phyloP scores from a whole-genome alignment of 1,140 invertebrate genomes.

The Zaprionus camerounensis region DNA sequence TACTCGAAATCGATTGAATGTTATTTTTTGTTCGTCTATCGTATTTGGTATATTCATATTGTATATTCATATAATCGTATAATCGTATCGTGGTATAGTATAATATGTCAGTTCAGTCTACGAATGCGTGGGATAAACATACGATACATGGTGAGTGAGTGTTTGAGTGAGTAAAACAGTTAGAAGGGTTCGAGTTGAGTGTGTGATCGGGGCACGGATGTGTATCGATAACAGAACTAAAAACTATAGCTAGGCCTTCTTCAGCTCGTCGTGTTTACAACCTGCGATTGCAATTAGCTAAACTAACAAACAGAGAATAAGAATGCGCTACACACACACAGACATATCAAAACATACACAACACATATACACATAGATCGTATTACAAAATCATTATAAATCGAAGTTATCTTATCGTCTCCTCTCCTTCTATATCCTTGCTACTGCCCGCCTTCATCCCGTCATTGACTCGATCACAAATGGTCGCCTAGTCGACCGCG shows the following conservation, averaged over 20 bases:
- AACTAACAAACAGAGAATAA: conserved; percentile 8
- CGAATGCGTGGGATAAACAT: conserved; percentile 59
- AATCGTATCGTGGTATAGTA: conserved; percentile 8
- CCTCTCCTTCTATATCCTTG: neutral
- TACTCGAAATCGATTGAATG: conserved; percentile 64
- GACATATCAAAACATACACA: conserved; percentile 3
- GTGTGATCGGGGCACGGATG: neutral
- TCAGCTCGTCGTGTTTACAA: conserved; percentile 53
- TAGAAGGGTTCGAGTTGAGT: neutral
- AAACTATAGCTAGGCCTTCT: conserved; percentile 54
- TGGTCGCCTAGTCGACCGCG: conserved; percentile 41
- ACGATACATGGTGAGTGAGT: neutral
- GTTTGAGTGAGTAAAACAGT: conserved; percentile 1
- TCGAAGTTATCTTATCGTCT: neutral
- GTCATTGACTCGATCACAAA: conserved; percentile 49
- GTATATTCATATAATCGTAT: conserved; percentile 21
- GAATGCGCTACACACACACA: neutral
- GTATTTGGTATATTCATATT: conserved; percentile 38
- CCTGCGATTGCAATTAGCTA: conserved; percentile 40
- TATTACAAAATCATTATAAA: conserved; percentile 13
- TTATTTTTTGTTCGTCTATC: conserved; percentile 40
- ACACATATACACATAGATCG: neutral
- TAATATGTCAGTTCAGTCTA: conserved; percentile 70
- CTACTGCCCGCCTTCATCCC: conserved; percentile 4
- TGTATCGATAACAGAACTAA: conserved; percentile 33